Base-by-base conservation (phyloP, 2,888 invertebrate genomes). In the Latheticus oryzae region DNA sequence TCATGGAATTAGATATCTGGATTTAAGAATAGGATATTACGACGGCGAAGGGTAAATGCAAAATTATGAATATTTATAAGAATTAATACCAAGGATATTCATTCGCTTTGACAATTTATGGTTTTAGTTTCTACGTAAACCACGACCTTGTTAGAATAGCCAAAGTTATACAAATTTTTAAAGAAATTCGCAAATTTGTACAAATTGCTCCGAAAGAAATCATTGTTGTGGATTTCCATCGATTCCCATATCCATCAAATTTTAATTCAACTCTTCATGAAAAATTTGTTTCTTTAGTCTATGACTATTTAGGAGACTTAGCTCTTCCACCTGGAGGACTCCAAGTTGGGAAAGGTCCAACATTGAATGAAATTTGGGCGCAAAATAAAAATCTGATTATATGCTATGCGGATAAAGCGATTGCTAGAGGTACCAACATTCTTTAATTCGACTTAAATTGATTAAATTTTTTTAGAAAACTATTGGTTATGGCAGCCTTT, bases 1-100 rank as follows among this genome's bases (percentile, higher is more conserved):
- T 0, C 88, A 90, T 73, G 93, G 93, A 45, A 87, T 92, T 69
- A 82, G 93, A 71, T 93, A 91, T 77, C 80, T 93, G 40, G 93
- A 93, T 76, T 83, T 93, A 48, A 85, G 92, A 66, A 84, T 93
- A 61, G 91, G 90, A 59, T 91, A 86, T 77, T 89, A 85, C 64
- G 71, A 69, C 13, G 58, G 65, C 15, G 69, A 71, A 30, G 71
- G 69, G 73, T 73, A 13, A 1, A 8, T 9, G 28, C 9, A 8
- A 45, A 5, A 4, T 13, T 35, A 26, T 23, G n/a, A 24, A 9
- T n/a, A 7, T 17, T 37, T 13, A 5, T 9, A 30, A 30, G n/a
- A n/a, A 21, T 21, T 21, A 21, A 5, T 21, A 21, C 5, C 5
- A 21, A 21, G 23, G 23, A 21, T 5, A 5, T 21, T 5, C 5